phyloP scores from a whole-genome alignment of 1,140 invertebrate genomes.

The Zaprionus lachaisei region DNA sequence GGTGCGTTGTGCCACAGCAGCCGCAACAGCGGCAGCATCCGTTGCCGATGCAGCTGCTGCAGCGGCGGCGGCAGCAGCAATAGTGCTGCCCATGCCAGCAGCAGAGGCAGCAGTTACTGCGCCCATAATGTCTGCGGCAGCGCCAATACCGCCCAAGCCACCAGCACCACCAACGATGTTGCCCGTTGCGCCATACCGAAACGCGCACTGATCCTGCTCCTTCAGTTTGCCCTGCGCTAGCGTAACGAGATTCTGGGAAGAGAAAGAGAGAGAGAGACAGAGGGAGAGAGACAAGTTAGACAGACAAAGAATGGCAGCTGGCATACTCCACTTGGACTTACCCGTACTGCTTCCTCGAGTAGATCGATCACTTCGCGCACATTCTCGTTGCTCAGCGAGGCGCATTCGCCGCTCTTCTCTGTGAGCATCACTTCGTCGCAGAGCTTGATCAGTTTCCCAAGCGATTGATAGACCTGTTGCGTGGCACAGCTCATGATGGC shows the following conservation, averaged over 20 bases:
- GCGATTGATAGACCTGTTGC: slow-evolving; percentile 93
- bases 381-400: slow-evolving; percentile 88
- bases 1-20: slow-evolving; percentile 84
- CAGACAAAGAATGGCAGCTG: too few relatives aligned
- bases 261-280: slow-evolving; percentile 39
- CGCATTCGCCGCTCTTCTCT: slow-evolving; percentile 86
- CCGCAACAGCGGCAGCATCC: slow-evolving; percentile 61
- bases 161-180: slow-evolving; percentile 3
- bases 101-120: slow-evolving; percentile 55
- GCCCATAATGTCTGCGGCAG: slow-evolving; percentile 71
- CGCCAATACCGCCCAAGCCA: slow-evolving; percentile 65
- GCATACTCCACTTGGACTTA: slow-evolving; percentile 61
- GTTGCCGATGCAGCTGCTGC: slow-evolving; percentile 26
- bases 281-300: neutral
- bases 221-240: slow-evolving; percentile 88
- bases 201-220: slow-evolving; percentile 85
- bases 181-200: slow-evolving; percentile 47
- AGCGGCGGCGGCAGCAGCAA: slow-evolving; percentile 42
- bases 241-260: slow-evolving; percentile 87
- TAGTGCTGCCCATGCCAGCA: slow-evolving; percentile 27
- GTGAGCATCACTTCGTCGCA: slow-evolving; percentile 94
- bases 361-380: slow-evolving; percentile 91
- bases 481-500: slow-evolving; percentile 88
- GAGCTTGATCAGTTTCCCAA: slow-evolving; percentile 94
- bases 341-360: slow-evolving; percentile 92